A percentile compares a stretch with the other conserved stretches of the same genome.
Conservation (phyloP, 1,140 invertebrate genomes). For the Drepana arcuata region DNA sequence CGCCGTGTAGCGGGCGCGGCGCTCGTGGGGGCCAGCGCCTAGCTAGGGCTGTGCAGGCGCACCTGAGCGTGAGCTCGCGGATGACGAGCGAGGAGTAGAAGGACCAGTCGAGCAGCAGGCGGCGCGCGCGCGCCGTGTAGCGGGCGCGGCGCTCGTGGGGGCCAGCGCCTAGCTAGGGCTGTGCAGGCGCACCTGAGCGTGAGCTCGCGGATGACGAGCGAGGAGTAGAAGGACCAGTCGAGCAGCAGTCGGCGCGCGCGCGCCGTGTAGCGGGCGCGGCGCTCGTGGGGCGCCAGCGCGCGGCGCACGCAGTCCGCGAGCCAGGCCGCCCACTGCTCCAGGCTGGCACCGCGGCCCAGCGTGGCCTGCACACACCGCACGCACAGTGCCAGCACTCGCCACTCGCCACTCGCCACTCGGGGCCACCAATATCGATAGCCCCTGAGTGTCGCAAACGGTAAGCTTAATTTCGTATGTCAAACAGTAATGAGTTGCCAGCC, state of each 20-base stretch:
- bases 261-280: constrained; percentile 88
- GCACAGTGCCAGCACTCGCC: constrained; percentile 1
- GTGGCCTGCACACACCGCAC: constrained; percentile 72
- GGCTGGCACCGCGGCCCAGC: constrained; percentile 90
- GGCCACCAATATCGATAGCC: no score
- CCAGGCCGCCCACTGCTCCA: constrained; percentile 98
- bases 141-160: constrained; percentile 86
- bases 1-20: constrained; percentile 87
- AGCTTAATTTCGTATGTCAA: no score
- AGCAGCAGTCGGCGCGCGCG: constrained; percentile 94
- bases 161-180: constrained; percentile 93
- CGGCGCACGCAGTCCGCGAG: constrained; percentile 92
- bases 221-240: constrained; percentile 99
- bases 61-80: constrained; percentile 59
- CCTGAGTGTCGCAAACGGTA: no score
- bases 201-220: constrained; percentile 61
- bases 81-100: constrained; percentile 88
- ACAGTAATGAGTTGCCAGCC: no score
- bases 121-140: constrained; percentile 91
- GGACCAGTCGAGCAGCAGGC: constrained; percentile 98
- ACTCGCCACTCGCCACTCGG: no score
- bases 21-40: constrained; percentile 90
- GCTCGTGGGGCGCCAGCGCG: constrained; percentile 90
- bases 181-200: constrained; percentile 72
- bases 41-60: constrained; percentile 82